These are phyloP conservation scores for Periparus ater DNA, from an alignment of 2,797 vertebrate genomes.

Conservation along the genomic window DNA sequence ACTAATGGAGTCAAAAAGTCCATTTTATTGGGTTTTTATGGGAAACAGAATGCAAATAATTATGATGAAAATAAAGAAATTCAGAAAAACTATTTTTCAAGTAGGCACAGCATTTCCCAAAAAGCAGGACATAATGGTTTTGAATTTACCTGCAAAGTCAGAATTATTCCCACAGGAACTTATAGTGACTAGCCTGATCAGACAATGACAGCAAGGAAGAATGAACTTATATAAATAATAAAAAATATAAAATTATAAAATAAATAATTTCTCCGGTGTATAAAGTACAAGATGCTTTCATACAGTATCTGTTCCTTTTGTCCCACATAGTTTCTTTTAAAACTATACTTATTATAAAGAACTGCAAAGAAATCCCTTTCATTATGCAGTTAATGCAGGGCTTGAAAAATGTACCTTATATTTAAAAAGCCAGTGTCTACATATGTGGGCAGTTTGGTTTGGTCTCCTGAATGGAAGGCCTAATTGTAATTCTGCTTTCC, in stretches of 20 bases:
- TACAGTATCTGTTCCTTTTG: background rate
- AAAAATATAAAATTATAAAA: no score
- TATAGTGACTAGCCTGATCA: background rate
- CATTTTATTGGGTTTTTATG: background rate
- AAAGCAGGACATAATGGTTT: background rate
- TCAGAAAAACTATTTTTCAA: background rate
- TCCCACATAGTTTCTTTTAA: background rate
- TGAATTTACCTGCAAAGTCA: background rate
- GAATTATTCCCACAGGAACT: background rate
- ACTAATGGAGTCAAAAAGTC: background rate
- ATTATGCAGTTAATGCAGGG: background rate
- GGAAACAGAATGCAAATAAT: background rate
- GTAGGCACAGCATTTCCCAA: background rate
- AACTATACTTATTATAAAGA: background rate
- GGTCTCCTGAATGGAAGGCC: background rate
- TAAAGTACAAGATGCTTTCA: background rate
- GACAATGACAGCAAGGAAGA: background rate
- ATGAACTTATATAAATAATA: background rate
- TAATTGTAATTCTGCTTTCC: background rate
- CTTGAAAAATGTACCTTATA: background rate
- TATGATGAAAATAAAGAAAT: background rate
- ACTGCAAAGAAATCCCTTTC: background rate
- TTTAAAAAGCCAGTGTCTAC: background rate
- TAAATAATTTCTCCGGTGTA: background rate
- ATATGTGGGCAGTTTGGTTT: background rate